A percentile compares a stretch with the other conserved stretches of the same genome.
Evolutionary conservation across 2,113 vertebrate species (phyloP).

Genomic region (Dasyurus viverrinus): DNA sequence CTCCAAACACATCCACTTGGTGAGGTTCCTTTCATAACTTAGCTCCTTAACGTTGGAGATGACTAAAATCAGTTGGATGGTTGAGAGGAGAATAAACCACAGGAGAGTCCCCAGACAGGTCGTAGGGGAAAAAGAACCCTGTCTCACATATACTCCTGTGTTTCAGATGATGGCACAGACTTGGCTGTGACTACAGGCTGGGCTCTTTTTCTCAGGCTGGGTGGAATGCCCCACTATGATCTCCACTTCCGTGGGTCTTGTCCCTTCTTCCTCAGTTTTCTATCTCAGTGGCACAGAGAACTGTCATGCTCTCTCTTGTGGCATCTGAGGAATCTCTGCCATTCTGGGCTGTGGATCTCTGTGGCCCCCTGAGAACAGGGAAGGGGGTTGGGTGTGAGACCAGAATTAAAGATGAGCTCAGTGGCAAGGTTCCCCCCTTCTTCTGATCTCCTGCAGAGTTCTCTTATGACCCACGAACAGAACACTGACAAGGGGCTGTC

Average conservation of each 20-base stretch:
- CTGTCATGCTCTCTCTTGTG: background rate
- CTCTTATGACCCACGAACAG: background rate
- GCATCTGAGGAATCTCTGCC: background rate
- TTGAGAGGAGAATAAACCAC: background rate
- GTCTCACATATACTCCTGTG: background rate
- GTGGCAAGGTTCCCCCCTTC: background rate
- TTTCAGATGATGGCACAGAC: background rate
- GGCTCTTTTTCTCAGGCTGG: background rate
- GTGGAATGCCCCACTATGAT: background rate
- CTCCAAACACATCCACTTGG: slow-evolving; percentile 48
- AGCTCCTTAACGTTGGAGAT: slow-evolving; percentile 61
- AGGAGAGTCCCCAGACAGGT: background rate
- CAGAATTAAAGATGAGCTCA: background rate
- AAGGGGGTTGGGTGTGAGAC: background rate
- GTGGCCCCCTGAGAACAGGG: background rate
- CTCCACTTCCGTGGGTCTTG: background rate
- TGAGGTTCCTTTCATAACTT: slow-evolving; percentile 50
- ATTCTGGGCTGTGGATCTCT: background rate
- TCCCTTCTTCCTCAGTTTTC: background rate
- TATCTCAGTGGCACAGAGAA: no score
- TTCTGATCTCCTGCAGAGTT: background rate
- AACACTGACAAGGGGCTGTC: background rate
- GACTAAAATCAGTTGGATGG: background rate
- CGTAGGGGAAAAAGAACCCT: background rate
- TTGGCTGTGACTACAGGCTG: background rate